phyloP scores from a whole-genome alignment of 2,888 invertebrate species.

The Leptinotarsa rubiginosa region DNA sequence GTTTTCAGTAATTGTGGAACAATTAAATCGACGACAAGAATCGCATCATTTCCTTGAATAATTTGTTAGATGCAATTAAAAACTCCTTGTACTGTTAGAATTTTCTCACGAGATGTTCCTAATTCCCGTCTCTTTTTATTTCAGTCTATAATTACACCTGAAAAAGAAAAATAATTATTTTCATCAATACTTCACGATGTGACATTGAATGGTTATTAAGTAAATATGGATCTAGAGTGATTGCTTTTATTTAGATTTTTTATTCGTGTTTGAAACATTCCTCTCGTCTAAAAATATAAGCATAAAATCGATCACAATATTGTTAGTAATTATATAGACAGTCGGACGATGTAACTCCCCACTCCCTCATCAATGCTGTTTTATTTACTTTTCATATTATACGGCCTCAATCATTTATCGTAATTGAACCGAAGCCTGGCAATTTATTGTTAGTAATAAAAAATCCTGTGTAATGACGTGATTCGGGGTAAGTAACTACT shows the following conservation, averaged over 20 bases:
- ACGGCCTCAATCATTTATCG: slow-evolving; percentile 37
- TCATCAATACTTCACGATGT: slow-evolving; percentile 41
- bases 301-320: slow-evolving; percentile 41
- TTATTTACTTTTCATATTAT: slow-evolving; percentile 44
- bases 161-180: slow-evolving; percentile 38
- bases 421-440: slow-evolving; percentile 37
- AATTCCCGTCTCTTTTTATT: slow-evolving; percentile 38
- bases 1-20: slow-evolving; percentile 57
- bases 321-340: slow-evolving; percentile 38
- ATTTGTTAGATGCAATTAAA: slow-evolving; percentile 53
- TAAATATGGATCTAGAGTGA: slow-evolving; percentile 40
- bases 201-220: slow-evolving; percentile 35
- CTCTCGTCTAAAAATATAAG: slow-evolving; percentile 34
- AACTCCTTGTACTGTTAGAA: slow-evolving; percentile 41
- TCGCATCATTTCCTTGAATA: slow-evolving; percentile 56
- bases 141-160: slow-evolving; percentile 44
- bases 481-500: not conserved
- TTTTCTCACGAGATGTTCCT: slow-evolving; percentile 45
- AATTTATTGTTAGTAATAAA: slow-evolving; percentile 10
- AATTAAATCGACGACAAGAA: slow-evolving; percentile 56
- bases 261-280: slow-evolving; percentile 30
- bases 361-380: slow-evolving; percentile 37
- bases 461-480: slow-evolving; percentile 13
- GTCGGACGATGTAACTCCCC: slow-evolving; percentile 32
- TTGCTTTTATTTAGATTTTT: slow-evolving; percentile 44